A percentile compares a stretch with the other conserved stretches of the same genome.
Conservation (phyloP, 2,113 vertebrate genomes). For the Thryonomys swinderianus region DNA sequence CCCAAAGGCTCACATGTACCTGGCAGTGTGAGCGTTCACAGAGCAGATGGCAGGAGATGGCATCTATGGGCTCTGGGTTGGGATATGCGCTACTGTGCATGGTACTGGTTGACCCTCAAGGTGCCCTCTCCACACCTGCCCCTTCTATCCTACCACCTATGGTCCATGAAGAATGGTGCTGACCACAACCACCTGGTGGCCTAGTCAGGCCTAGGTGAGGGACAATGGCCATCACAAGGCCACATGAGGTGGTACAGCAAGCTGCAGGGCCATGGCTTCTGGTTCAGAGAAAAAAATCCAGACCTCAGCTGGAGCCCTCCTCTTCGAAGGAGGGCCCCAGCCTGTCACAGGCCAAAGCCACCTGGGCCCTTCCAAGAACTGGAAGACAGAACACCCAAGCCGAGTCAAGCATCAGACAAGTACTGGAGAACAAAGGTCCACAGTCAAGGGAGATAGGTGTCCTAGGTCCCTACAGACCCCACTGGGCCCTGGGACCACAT, state of each 20-base stretch:
- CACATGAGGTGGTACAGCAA: background rate
- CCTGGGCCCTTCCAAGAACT: background rate
- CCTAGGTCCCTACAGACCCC: no score
- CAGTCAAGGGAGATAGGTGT: background rate
- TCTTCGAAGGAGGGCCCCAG: rapidly evolving
- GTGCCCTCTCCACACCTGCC: background rate
- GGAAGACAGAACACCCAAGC: background rate
- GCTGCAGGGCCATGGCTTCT: background rate
- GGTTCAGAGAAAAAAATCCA: background rate
- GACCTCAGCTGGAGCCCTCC: background rate
- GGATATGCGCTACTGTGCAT: background rate
- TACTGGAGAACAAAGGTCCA: background rate
- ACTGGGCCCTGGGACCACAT: background rate
- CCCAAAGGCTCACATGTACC: background rate
- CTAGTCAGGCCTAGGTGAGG: background rate
- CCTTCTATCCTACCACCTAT: background rate
- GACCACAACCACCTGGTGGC: background rate
- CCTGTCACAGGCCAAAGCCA: background rate
- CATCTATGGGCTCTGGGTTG: background rate
- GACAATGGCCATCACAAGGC: background rate
- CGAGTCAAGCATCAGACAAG: background rate
- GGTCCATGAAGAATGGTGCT: background rate
- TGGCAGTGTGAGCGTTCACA: background rate
- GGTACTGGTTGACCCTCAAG: background rate
- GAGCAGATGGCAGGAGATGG: background rate